Evolutionary conservation across 2,888 invertebrate genomes (phyloP).

Genomic region (Silvanus unidentatus): DNA sequence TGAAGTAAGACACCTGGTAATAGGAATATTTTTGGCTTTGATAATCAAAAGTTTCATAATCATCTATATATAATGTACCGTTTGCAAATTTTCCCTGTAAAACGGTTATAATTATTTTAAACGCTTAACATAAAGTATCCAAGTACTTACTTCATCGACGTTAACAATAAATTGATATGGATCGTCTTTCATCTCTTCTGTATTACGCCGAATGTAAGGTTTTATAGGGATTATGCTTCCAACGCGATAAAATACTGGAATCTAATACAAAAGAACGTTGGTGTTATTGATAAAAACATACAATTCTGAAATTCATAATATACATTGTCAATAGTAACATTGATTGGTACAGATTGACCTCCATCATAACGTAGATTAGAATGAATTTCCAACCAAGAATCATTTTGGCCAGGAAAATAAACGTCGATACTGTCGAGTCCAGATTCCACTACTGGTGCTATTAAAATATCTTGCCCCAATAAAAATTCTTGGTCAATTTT

Average conservation of each 20-base stretch:
- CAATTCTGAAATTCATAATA: too few species aligned
- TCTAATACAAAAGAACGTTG: conserved; percentile 17
- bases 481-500: conserved; percentile 71
- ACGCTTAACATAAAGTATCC: neutral
- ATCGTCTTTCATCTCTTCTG: conserved; percentile 27
- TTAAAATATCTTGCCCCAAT: conserved; percentile 52
- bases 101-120: neutral
- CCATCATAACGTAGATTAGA: neutral
- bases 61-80: conserved; percentile 83
- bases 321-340: too few species aligned
- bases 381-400: too few species aligned
- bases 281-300: too few species aligned
- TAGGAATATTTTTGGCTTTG: conserved; percentile 16
- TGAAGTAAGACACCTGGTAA: neutral
- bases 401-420: neutral
- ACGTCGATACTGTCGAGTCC: neutral
- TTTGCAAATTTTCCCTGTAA: conserved; percentile 54
- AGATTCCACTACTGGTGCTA: neutral
- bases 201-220: conserved; percentile 21
- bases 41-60: conserved; percentile 66
- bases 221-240: conserved; percentile 32
- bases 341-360: neutral
- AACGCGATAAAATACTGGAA: conserved; percentile 33
- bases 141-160: conserved; percentile 21
- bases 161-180: conserved; percentile 27